Evolutionary conservation across 2,113 vertebrate genomes (phyloP).

Genomic region (Seriola dumerili): DNA sequence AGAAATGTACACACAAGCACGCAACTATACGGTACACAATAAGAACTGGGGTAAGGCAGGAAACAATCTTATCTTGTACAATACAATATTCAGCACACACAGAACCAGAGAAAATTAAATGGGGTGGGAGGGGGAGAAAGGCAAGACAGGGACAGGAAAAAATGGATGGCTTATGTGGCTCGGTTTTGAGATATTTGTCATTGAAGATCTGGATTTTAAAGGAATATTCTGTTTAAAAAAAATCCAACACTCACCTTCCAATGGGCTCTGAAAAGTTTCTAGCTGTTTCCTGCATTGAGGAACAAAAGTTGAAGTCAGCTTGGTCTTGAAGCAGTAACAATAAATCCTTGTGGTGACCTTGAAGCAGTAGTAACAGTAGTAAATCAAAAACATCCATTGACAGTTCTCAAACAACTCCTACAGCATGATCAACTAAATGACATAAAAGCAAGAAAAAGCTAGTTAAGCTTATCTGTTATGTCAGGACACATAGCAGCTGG

Average conservation of each 20-base stretch:
- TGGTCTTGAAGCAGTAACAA: not conserved
- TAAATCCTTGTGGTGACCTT: not conserved
- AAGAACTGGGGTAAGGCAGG: not conserved
- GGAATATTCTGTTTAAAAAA: conserved; percentile 1
- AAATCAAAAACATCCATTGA: not conserved
- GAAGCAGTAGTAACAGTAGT: not conserved
- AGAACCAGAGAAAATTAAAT: not conserved
- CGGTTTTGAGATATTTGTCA: conserved; percentile 1
- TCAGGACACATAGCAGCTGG: not conserved
- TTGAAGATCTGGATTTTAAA: not conserved
- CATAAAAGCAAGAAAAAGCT: not conserved
- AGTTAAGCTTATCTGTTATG: not conserved
- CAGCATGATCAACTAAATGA: not conserved
- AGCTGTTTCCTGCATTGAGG: not conserved
- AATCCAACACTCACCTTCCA: not conserved
- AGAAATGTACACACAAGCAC: conserved; percentile 33
- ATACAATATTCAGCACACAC: not conserved
- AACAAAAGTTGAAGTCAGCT: not conserved
- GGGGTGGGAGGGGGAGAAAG: not conserved
- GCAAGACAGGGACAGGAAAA: not conserved
- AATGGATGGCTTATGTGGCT: not conserved
- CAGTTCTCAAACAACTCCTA: not conserved
- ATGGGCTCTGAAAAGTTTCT: not conserved
- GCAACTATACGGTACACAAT: not conserved
- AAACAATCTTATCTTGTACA: conserved; percentile 17